These are phyloP conservation scores for Gymnothorax javanicus DNA, from an alignment of 2,797 vertebrate genomes.

Conservation along the genomic window DNA sequence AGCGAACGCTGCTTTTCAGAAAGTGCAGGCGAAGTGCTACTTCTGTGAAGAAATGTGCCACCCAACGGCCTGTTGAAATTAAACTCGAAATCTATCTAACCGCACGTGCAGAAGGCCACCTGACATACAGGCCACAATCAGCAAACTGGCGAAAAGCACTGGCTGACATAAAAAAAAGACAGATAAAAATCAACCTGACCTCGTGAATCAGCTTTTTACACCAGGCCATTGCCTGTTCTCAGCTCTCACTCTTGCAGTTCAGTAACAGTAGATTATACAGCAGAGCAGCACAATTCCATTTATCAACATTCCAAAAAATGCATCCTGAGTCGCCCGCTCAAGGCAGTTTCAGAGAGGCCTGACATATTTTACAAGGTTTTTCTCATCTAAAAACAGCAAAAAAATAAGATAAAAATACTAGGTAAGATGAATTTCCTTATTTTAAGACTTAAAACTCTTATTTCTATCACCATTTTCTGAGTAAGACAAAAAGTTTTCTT, in stretches of 20 bases:
- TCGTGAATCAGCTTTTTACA: not conserved
- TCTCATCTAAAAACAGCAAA: too few relatives aligned
- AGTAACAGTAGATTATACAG: not conserved
- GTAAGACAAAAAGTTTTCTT: too few relatives aligned
- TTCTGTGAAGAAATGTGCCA: not conserved
- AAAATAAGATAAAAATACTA: too few relatives aligned
- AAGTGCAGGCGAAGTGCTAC: not conserved
- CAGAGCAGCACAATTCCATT: not conserved
- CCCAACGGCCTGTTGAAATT: not conserved
- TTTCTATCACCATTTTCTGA: too few relatives aligned
- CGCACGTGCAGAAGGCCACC: not conserved
- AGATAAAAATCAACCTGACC: not conserved
- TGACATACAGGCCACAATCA: not conserved
- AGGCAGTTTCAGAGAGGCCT: too few relatives aligned
- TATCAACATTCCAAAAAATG: too few relatives aligned
- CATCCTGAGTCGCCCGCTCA: too few relatives aligned
- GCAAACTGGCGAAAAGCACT: not conserved
- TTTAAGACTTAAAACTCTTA: too few relatives aligned
- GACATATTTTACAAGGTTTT: too few relatives aligned
- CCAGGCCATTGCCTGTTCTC: not conserved
- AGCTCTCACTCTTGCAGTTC: not conserved
- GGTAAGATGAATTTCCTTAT: too few relatives aligned
- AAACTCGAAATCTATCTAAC: not conserved
- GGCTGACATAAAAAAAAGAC: not conserved
- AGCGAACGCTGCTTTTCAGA: not conserved